Base-by-base conservation (phyloP, 2,113 vertebrate genomes). In the Melanotaenia duboulayi region DNA sequence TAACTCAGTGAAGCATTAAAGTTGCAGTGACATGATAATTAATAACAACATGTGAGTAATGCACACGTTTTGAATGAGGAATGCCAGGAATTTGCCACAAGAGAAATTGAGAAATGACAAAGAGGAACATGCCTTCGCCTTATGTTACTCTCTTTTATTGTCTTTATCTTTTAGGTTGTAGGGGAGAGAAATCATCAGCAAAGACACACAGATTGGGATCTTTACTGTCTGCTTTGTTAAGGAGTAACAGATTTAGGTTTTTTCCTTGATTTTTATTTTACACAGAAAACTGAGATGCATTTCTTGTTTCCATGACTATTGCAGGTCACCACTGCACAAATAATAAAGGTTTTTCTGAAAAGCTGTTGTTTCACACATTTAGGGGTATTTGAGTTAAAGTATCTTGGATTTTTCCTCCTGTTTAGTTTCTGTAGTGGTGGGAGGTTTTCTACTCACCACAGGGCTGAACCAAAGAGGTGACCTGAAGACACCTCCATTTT, bases 391-490 rank as follows among this genome's bases (percentile, higher is more conserved):
- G 66, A 90, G 81, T 87, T 84, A 32, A 56, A 48, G 25, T 66
- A 46, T 79, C 32, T 81, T 24, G 51, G 42, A 17, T 12, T 22
- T 82, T 42, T 57, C 49, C 32, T 35, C 67, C 50, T 16, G 52
- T 61, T 71, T 63, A 46, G 78, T 80, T 78, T 50, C 39, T 76
- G 65, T 61, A 42, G 42, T 46, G 40, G 28, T 44, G 16, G 48
- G 63, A 66, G 69, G 12, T 67, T 83, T 88, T 88, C 57, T 88
- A 75, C 76, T 85, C 82, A 86, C 76, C 70, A 78, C 82, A 75
- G 80, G 81, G 82, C 88, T 89, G 75, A 92, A 90, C 87, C 82
- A 85, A 91, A 90, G 80, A 90, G 89, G 90, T 87, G 83, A 86
- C 76, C 83, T 73, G 63, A 90, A 82, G 77, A 71, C 85, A 55